phyloP scores from a whole-genome alignment of 2,888 invertebrate genomes.

The Melikaiella ostensackeni region DNA sequence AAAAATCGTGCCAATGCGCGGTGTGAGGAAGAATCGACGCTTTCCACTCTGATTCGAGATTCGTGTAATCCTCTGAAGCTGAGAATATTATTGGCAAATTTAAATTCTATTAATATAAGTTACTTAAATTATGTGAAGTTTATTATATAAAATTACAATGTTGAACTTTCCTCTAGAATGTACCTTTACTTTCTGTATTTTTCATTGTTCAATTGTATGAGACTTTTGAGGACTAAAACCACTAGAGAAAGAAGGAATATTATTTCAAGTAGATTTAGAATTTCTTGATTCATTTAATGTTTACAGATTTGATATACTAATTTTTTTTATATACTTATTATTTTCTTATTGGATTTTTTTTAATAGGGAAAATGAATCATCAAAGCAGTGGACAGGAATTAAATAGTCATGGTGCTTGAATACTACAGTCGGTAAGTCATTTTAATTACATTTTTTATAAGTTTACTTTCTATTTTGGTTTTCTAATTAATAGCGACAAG shows the following conservation, averaged over 20 bases:
- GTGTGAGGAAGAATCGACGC: conserved; percentile 22
- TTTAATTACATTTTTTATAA: not conserved
- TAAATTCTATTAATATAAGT: conserved; percentile 23
- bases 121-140: not conserved
- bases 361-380: not conserved
- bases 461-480: not conserved
- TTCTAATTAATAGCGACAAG: not conserved
- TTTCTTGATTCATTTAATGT: no score
- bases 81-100: not conserved
- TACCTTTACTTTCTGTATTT: not conserved
- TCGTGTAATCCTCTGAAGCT: conserved; percentile 21
- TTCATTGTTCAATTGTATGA: not conserved
- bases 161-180: not conserved
- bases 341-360: not conserved
- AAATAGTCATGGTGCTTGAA: not conserved
- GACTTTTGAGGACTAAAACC: not conserved
- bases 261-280: not conserved
- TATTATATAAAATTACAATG: not conserved
- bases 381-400: not conserved
- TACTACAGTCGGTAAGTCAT: not conserved
- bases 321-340: no score
- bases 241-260: not conserved
- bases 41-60: conserved; percentile 43
- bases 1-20: conserved; percentile 33
- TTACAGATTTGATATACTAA: not conserved